A percentile compares a stretch with the other conserved stretches of the same genome.
Conservation (phyloP, 2,113 vertebrate genomes). For the Actenoides lindsayi region DNA sequence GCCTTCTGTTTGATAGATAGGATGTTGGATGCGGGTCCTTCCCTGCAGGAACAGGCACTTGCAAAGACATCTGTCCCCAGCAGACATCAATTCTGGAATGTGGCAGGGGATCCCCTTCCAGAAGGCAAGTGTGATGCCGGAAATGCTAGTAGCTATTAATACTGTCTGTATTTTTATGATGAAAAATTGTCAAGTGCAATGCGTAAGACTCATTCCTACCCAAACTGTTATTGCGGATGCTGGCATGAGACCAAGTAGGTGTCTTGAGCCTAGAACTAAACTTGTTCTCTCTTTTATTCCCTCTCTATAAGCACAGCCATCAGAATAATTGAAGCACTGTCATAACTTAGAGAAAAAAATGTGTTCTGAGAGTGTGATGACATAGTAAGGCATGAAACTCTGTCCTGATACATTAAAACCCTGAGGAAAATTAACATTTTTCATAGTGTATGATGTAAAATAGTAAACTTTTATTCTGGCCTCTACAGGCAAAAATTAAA, state of each 20-base stretch:
- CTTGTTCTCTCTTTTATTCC: neutral
- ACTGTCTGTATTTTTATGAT: conserved; percentile 48
- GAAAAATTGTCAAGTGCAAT: conserved; percentile 27
- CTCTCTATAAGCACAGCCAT: neutral
- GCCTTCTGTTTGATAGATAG: conserved; percentile 5
- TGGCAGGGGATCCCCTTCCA: conserved; percentile 69
- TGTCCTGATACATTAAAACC: neutral
- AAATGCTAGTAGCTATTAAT: conserved; percentile 71
- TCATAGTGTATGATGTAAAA: neutral
- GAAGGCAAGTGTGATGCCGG: conserved; percentile 54
- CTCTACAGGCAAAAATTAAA: neutral
- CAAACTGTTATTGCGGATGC: neutral
- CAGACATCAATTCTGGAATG: conserved; percentile 54
- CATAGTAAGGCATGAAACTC: neutral
- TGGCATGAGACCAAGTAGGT: conserved; percentile 1
- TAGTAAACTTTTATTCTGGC: neutral
- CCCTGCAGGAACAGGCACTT: conserved; percentile 44
- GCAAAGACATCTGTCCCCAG: conserved; percentile 13
- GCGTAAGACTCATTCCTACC: neutral
- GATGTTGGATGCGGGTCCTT: conserved; percentile 35
- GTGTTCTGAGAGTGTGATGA: neutral
- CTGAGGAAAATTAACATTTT: neutral
- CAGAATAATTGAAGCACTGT: neutral
- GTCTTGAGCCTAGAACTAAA: neutral
- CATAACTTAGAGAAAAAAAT: neutral